Percentiles rank a stretch among this genome's conserved stretches.
phyloP scores from a whole-genome alignment of 2,113 vertebrate species.

The Petromus typicus region DNA sequence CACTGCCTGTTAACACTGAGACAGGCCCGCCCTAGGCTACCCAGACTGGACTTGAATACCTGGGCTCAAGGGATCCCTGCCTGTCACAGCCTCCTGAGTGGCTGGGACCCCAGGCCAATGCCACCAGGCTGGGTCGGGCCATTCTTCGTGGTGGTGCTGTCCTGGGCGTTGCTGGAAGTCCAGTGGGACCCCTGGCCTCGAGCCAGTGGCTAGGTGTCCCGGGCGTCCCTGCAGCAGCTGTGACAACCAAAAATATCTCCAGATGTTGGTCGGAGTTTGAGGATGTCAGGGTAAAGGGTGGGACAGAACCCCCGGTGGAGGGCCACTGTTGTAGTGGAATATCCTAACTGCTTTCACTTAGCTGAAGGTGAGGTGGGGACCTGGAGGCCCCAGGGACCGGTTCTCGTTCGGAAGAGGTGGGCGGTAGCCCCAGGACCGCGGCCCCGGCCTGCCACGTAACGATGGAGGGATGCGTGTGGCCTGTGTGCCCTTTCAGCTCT shows the following conservation, averaged over 20 bases:
- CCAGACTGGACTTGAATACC: not conserved
- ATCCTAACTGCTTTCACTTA: not conserved
- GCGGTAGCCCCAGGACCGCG: not conserved
- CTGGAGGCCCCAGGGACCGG: not conserved
- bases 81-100: too few species aligned
- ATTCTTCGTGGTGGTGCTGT: accelerated
- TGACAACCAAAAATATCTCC: not conserved
- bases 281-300: too few species aligned
- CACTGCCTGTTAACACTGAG: accelerated
- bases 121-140: not conserved
- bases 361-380: not conserved
- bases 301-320: not conserved
- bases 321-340: not conserved
- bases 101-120: not conserved
- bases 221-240: not conserved
- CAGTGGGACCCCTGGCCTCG: not conserved
- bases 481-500: not conserved
- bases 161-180: accelerated
- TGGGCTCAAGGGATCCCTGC: too few species aligned
- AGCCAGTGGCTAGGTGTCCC: not conserved
- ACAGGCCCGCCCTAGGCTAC: not conserved
- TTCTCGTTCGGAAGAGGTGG: not conserved
- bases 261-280: accelerated
- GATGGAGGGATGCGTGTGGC: accelerated
- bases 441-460: not conserved